These are phyloP conservation scores for Bombus haemorrhoidalis DNA, from an alignment of 1,140 invertebrate genomes.

Conservation along the genomic window DNA sequence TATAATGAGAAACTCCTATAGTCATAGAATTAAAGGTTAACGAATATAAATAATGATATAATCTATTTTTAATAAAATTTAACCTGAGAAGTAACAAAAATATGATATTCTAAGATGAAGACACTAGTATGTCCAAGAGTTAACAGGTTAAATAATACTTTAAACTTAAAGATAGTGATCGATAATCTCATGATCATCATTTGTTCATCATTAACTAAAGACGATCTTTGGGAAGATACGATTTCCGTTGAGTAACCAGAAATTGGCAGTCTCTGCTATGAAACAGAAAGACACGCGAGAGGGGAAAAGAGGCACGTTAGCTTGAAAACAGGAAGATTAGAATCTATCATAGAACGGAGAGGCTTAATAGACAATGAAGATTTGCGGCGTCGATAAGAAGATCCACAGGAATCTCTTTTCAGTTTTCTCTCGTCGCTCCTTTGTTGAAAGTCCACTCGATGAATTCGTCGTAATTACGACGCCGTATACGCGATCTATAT, in stretches of 20 bases:
- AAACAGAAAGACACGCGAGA: not conserved
- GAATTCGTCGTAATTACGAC: slow-evolving; percentile 39
- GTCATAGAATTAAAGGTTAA: no score
- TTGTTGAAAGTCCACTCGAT: slow-evolving; percentile 29
- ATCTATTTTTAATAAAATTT: not conserved
- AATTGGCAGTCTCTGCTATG: not conserved
- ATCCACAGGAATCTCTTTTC: slow-evolving; percentile 35
- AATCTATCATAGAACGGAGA: slow-evolving; percentile 28
- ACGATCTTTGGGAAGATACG: not conserved
- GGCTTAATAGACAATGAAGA: slow-evolving; percentile 55
- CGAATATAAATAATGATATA: no score
- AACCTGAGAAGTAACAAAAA: no score
- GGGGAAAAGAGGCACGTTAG: not conserved
- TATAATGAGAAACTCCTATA: no score
- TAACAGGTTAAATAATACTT: not conserved
- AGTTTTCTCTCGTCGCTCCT: slow-evolving; percentile 15
- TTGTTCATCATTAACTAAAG: not conserved
- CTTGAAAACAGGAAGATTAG: not conserved
- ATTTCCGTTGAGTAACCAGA: not conserved
- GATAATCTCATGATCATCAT: not conserved
- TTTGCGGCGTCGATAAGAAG: slow-evolving; percentile 25
- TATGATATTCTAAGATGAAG: not conserved
- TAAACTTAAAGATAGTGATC: not conserved
- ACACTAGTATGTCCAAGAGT: not conserved
- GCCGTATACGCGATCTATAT: not conserved